These are phyloP conservation scores for Mamestra brassicae DNA, from an alignment of 2,888 invertebrate species.

Conservation along the genomic window DNA sequence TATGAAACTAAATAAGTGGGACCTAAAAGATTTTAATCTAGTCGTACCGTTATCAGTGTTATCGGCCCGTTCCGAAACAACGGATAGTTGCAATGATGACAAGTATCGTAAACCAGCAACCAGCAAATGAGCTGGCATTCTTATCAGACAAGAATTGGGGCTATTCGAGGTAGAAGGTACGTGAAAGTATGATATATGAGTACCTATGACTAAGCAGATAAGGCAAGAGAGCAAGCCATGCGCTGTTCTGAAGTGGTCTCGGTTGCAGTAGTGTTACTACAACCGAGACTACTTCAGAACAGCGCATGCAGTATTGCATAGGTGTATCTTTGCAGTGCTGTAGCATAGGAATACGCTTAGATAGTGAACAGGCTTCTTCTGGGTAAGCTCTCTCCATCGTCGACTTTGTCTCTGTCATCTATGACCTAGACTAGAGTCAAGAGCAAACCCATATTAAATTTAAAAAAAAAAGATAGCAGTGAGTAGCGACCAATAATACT, in stretches of 20 bases:
- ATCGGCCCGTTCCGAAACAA: slow-evolving; percentile 63
- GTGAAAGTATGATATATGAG: slow-evolving; percentile 6
- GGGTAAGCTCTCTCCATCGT: too few relatives aligned
- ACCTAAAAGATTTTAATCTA: slow-evolving; percentile 62
- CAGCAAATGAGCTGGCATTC: slow-evolving; percentile 42
- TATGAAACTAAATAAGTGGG: slow-evolving; percentile 46
- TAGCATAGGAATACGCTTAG: background rate
- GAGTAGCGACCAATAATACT: background rate
- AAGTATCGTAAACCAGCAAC: slow-evolving; percentile 37
- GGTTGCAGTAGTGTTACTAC: background rate
- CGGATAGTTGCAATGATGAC: slow-evolving; percentile 58
- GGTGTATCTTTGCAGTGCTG: too few relatives aligned
- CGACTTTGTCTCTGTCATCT: too few relatives aligned
- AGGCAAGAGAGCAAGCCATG: background rate
- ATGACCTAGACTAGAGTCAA: too few relatives aligned
- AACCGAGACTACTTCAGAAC: too few relatives aligned
- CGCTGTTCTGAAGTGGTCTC: background rate
- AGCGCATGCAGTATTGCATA: background rate
- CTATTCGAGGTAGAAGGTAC: slow-evolving; percentile 14
- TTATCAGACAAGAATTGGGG: slow-evolving; percentile 37
- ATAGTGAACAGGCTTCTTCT: background rate
- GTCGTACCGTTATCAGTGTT: slow-evolving; percentile 65
- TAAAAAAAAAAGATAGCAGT: too few relatives aligned
- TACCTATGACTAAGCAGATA: slow-evolving; percentile 23
- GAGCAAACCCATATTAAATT: too few relatives aligned